Evolutionary conservation across 2,113 vertebrate species (phyloP).

Genomic region (Eretmodus cyanostictus): DNA sequence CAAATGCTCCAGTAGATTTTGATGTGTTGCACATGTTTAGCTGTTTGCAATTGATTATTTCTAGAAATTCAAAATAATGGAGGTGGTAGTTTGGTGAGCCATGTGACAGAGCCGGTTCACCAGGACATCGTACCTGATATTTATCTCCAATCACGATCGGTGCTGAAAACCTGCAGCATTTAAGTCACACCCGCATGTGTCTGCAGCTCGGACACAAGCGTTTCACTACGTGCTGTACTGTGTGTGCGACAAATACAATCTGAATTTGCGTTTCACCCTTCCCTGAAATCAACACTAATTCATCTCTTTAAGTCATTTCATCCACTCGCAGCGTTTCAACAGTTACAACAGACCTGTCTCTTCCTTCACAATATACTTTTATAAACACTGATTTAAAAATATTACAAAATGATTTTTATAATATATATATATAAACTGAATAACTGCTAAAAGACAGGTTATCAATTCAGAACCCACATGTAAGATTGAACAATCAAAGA

Average conservation of each 20-base stretch:
- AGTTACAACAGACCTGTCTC: accelerated
- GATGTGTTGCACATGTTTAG: neutral
- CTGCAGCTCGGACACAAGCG: neutral
- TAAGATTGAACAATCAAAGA: neutral
- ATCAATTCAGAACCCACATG: neutral
- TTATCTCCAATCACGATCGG: neutral
- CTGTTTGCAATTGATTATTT: neutral
- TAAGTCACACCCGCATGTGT: neutral
- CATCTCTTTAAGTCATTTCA: neutral
- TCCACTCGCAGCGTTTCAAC: neutral
- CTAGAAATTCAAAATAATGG: neutral
- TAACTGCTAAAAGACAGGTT: neutral
- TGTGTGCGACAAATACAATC: neutral
- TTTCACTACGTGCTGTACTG: neutral
- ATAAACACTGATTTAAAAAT: neutral
- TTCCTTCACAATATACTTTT: neutral
- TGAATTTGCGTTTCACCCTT: neutral
- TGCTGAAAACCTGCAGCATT: neutral
- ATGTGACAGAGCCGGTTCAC: neutral
- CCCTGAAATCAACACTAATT: neutral
- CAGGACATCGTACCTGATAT: neutral
- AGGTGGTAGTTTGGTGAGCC: neutral
- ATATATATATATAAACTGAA: neutral
- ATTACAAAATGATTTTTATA: neutral
- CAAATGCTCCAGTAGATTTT: neutral